A percentile compares a stretch with the other conserved stretches of the same genome.
Evolutionary conservation across 2,888 invertebrate species (phyloP).

Genomic region (Mesorhabditis spiculigera): DNA sequence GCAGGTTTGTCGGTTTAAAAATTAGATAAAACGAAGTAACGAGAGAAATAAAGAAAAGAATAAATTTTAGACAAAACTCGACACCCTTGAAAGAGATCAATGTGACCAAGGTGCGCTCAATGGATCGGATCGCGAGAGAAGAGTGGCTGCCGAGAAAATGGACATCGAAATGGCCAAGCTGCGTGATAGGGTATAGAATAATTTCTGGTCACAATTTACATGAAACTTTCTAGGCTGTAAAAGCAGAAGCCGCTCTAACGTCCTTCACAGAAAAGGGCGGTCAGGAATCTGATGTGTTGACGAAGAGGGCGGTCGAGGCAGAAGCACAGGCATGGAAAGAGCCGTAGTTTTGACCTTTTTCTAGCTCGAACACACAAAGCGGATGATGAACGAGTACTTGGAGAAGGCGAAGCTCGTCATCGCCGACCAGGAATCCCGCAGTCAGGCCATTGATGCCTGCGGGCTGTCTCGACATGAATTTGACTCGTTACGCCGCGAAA

Average conservation of each 20-base stretch:
- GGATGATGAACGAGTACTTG: slow-evolving; percentile 4
- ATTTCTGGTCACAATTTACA: background rate
- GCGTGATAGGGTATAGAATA: background rate
- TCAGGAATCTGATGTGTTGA: background rate
- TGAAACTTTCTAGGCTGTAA: background rate
- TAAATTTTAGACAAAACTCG: background rate
- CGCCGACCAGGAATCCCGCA: slow-evolving; percentile 2
- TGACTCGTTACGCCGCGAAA: background rate
- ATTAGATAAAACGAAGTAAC: too few species aligned
- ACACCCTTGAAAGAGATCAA: slow-evolving; percentile 6
- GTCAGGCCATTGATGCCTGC: background rate
- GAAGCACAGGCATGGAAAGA: background rate
- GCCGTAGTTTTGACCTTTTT: background rate
- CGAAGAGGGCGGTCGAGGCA: background rate
- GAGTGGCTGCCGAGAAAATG: background rate
- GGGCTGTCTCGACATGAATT: background rate
- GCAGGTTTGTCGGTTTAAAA: background rate
- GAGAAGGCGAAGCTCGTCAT: slow-evolving; percentile 4
- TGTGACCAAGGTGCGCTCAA: background rate
- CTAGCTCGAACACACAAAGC: background rate
- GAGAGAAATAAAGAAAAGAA: too few species aligned
- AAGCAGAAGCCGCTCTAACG: background rate
- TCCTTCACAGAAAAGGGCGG: background rate
- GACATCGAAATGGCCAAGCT: background rate
- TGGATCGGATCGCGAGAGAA: background rate